Evolutionary conservation across 2,888 invertebrate genomes (phyloP), one percentile per base, ranked within the genome.

Genomic region (Seira ritae): DNA sequence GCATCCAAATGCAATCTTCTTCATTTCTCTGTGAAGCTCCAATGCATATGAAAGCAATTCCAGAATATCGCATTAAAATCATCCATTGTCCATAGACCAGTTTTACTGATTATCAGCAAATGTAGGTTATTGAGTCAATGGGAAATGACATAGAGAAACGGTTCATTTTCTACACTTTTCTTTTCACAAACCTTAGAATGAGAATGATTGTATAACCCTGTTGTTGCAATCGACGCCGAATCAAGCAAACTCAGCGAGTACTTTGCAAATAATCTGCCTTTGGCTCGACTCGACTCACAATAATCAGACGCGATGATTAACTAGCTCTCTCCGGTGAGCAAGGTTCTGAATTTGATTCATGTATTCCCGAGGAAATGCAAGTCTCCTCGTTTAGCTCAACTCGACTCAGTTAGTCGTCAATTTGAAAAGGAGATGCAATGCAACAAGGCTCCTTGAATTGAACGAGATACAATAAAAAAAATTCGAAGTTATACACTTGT

Each of bases 111-210:
- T 50, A 50, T 15, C 50, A 50, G 12, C 3, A 50, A 50, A 80
- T 80, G 74, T 80, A 50, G 80, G 80, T 80, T 80, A 80, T 74
- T 22, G 69, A 80, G 80, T 80, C 80, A 80, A 80, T 80, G 80
- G 80, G 80, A 80, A 80, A 74, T 74, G 80, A 69, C 74, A 62
- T 80, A 31, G 22, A 80, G 23, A 77, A 74, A 74, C 68, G 69
- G 74, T 37, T 74, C 67, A 73, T 80, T 80, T 73, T 80, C 3
- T 50, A 65, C 79, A 73, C 79, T 65, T 73, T 73, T 72, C 65
- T 50, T 50, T n/a, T 80, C 77, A 73, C 73, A 60, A 73, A 71
- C 71, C 67, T 79, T 65, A 66, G 8, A 20, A 69, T 31, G 31
- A n/a, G 50, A 50, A 55, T 71, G 50, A 68, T 76, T n/a, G n/a